Base-by-base conservation (phyloP, 2,888 invertebrate species). In the Caenorhabditis angaria region DNA sequence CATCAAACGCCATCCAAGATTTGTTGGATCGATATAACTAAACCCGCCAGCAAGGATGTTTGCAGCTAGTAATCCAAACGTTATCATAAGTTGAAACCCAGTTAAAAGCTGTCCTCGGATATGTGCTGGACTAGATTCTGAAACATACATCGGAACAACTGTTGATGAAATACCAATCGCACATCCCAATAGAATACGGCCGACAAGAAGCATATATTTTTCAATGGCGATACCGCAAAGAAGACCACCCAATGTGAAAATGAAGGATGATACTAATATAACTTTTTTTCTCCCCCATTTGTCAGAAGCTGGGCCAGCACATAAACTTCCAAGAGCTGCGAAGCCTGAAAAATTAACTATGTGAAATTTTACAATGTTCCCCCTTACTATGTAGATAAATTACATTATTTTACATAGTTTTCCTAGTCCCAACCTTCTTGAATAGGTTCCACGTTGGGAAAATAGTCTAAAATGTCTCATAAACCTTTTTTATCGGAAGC, bases 141-240 rank as follows among this genome's bases (percentile, higher is more conserved):
- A 90, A 51, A 91, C 90, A 82, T 90, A 91, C 76, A 91, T 88
- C 2, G 91, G 90, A 2, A 90, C 89, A 48, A 89, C 89, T 89
- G 89, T 90, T 6, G 82, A 80, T 18, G 83, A 76, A 35, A 83
- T 60, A 12, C 83, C 80, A n/a, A 78, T 80, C 0, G 77, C 80
- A n/a, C 78, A 12, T 20, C 80, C 80, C 4, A 80, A 66, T 10
- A 78, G 50, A 22, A 77, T 67, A 22, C 80, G 56, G 0, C 80
- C 80, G 20, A 69, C 61, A 6, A 76, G 54, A 18, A 80, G 64
- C 54, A 71, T 68, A 20, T 59, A 50, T 64, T 73, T 76, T 29
- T 75, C 76, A 20, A 66, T 51, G 0, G 80, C 74, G 6, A 64
- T 69, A 5, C 72, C 80, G 50, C 78, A 80, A 10, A 90, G 71